Evolutionary conservation across 2,113 vertebrate genomes (phyloP).

Genomic region (Prionailurus viverrinus): DNA sequence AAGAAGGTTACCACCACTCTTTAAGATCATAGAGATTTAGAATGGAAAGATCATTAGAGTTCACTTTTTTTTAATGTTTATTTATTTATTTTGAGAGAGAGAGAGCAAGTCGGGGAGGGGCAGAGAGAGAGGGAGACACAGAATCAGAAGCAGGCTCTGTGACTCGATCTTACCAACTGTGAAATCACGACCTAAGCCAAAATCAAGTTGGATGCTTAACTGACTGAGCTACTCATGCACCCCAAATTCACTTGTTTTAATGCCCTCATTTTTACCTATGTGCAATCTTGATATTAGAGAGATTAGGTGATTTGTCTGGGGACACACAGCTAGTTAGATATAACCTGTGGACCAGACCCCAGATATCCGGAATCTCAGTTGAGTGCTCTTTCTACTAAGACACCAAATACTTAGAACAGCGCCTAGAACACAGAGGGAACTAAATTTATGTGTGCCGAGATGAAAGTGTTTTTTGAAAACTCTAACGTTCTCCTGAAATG

Average conservation of each 20-base stretch:
- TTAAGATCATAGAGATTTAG: neutral
- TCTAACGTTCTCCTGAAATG: neutral
- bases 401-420: neutral
- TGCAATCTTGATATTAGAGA: neutral
- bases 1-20: neutral
- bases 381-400: neutral
- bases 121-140: too few species aligned
- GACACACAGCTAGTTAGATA: neutral
- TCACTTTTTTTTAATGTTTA: neutral
- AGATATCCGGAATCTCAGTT: neutral
- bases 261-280: neutral
- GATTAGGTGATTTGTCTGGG: neutral
- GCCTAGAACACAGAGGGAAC: neutral
- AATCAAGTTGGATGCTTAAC: too few species aligned
- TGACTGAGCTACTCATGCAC: too few species aligned
- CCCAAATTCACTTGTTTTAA: neutral
- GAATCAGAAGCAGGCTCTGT: too few species aligned
- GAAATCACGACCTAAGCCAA: too few species aligned
- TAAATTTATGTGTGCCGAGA: neutral
- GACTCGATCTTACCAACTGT: too few species aligned
- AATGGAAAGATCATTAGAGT: neutral
- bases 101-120: too few species aligned
- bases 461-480: slow-evolving; percentile 3
- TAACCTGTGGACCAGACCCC: neutral
- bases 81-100: too few species aligned